Evolutionary conservation across 1,140 invertebrate species (phyloP), one percentile per base, ranked within the genome.

Genomic region (Pomphorhynchus laevis): DNA sequence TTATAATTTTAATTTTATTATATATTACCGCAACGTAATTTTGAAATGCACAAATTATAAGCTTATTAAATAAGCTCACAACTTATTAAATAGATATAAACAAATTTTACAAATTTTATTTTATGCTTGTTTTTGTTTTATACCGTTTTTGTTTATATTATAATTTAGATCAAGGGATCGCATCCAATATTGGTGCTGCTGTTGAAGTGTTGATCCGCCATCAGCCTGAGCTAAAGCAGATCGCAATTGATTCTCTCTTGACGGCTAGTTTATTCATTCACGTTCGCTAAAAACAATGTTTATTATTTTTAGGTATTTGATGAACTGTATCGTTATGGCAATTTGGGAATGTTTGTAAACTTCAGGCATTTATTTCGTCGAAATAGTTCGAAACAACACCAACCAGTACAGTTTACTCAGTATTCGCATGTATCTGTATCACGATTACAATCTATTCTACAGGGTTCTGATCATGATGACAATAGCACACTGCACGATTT

Each of bases 161-260:
- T 9, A 8, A 17, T 17, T 34, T 34, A 0, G 14, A 24, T 8
- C 29, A 22, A 24, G 40, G 22, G 20, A 76, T 74, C n/a, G 73
- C 76, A 4, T 69, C 70, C 18, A 77, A 73, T 61, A 56, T 82
- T 14, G 76, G 76, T 18, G 76, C 71, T 59, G 71, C 74, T 2
- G 77, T 82, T 72, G 76, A 82, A 54, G 76, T 82, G 52, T 50
- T 82, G 1, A 77, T 82, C 70, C 63, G 76, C 42, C 75, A 82
- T 54, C 76, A 82, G 52, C 75, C 76, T 1, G 72, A 69, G 43
- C 56, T 82, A 12, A 67, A 53, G 59, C 64, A 5, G 68, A 71
- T 49, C n/a, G 74, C 74, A 5, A 77, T 69, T 1, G 63, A 64
- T 24, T 72, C 73, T n/a, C n/a, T n/a, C n/a, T n/a, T n/a, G n/a